phyloP scores from a whole-genome alignment of 2,113 vertebrate species.

The Pandion haliaetus region DNA sequence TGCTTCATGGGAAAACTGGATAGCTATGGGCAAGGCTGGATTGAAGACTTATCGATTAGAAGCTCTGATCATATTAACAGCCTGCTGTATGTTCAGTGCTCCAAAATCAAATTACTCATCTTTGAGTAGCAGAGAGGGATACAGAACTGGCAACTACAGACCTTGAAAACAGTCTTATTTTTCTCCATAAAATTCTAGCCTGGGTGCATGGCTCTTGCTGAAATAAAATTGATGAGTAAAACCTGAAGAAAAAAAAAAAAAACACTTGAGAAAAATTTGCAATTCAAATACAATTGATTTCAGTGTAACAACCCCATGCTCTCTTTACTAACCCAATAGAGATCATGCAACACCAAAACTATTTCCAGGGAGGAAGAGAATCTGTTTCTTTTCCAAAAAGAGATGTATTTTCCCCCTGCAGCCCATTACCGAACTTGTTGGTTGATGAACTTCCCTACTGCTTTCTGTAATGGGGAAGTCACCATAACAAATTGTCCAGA shows the following conservation, averaged over 20 bases:
- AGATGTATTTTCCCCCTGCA: neutral
- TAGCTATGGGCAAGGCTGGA: neutral
- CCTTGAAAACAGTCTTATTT: neutral
- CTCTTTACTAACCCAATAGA: slow-evolving; percentile 33
- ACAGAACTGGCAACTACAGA: neutral
- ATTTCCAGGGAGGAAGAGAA: neutral
- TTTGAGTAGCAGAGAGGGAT: neutral
- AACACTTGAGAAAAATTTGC: neutral
- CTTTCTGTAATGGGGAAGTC: neutral
- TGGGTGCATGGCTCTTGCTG: neutral
- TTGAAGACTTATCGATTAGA: neutral
- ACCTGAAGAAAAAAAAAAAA: neutral
- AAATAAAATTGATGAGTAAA: slow-evolving; percentile 22
- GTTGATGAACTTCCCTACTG: neutral
- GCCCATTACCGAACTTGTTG: neutral
- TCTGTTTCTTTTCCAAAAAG: neutral
- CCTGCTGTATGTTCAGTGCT: neutral
- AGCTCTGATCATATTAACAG: neutral
- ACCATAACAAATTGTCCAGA: neutral
- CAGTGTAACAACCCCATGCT: slow-evolving; percentile 36
- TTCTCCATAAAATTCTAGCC: neutral
- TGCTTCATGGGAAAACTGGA: neutral
- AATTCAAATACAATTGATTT: slow-evolving; percentile 11
- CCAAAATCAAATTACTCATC: neutral
- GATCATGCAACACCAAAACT: slow-evolving; percentile 65